phyloP scores from a whole-genome alignment of 2,888 invertebrate species.

The Trisateles emortualis region DNA sequence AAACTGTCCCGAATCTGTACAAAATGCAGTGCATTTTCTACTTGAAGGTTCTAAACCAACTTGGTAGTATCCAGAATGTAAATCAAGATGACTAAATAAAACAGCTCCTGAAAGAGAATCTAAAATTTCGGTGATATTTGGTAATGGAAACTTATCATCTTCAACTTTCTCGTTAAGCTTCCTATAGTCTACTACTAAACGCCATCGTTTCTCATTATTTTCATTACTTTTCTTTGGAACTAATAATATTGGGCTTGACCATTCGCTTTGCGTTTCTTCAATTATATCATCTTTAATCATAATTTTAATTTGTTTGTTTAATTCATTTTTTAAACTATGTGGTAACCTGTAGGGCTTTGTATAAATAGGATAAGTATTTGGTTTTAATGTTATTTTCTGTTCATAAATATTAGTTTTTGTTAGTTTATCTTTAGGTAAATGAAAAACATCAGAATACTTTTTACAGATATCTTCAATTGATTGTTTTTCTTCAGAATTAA shows the following conservation, averaged over 20 bases:
- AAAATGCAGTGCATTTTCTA: not conserved
- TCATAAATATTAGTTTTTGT: not conserved
- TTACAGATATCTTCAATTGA: not conserved
- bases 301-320: not conserved
- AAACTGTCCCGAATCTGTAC: conserved; percentile 2
- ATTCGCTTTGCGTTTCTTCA: not conserved
- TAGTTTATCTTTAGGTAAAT: not conserved
- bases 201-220: not conserved
- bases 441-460: not conserved
- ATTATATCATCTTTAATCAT: not conserved
- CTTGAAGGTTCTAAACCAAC: too few species aligned
- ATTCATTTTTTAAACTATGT: not conserved
- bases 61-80: too few species aligned
- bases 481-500: too few species aligned
- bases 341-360: not conserved
- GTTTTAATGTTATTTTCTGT: not conserved
- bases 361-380: not conserved
- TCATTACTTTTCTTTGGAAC: not conserved
- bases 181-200: conserved; percentile 3
- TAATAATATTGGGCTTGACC: not conserved
- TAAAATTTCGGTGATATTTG: conserved; percentile 4
- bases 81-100: too few species aligned
- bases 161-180: not conserved
- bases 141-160: conserved; percentile 5
- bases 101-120: not conserved